Conservation (phyloP, 2,888 invertebrate genomes). For the Morpho helenor region DNA sequence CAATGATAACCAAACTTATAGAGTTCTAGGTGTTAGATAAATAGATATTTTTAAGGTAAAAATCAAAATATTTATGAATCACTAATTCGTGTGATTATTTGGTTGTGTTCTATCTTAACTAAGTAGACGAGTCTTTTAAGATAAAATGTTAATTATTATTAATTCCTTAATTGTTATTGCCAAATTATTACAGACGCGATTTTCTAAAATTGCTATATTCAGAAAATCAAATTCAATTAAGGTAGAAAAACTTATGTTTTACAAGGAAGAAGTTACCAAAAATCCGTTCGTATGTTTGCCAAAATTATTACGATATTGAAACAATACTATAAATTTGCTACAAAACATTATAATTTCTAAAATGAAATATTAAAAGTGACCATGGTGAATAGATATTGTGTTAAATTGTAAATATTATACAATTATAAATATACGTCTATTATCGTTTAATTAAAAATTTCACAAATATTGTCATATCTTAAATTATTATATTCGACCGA, state of each 20-base stretch:
- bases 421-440: too few relatives aligned
- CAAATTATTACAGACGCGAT: conserved; percentile 41
- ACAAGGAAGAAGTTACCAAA: conserved; percentile 44
- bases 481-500: too few relatives aligned
- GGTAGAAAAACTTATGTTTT: conserved; percentile 42
- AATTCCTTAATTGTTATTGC: conserved; percentile 44
- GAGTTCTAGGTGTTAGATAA: conserved; percentile 17
- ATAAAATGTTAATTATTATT: conserved; percentile 36
- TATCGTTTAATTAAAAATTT: too few relatives aligned
- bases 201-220: conserved; percentile 40
- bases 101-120: conserved; percentile 72
- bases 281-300: conserved; percentile 39
- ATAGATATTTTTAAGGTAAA: conserved; percentile 25
- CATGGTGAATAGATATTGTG: background rate
- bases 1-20: conserved; percentile 22
- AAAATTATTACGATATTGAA: conserved; percentile 18
- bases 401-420: too few relatives aligned
- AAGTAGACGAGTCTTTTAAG: conserved; percentile 53
- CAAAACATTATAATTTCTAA: background rate
- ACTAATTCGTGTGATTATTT: conserved; percentile 73
- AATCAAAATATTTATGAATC: conserved; percentile 40
- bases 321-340: conserved; percentile 33
- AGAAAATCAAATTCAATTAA: conserved; percentile 35
- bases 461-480: too few relatives aligned
- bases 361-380: background rate